A percentile compares a stretch with the other conserved stretches of the same genome.
phyloP scores from a whole-genome alignment of 2,797 vertebrate genomes.

The Chromis chromis region DNA sequence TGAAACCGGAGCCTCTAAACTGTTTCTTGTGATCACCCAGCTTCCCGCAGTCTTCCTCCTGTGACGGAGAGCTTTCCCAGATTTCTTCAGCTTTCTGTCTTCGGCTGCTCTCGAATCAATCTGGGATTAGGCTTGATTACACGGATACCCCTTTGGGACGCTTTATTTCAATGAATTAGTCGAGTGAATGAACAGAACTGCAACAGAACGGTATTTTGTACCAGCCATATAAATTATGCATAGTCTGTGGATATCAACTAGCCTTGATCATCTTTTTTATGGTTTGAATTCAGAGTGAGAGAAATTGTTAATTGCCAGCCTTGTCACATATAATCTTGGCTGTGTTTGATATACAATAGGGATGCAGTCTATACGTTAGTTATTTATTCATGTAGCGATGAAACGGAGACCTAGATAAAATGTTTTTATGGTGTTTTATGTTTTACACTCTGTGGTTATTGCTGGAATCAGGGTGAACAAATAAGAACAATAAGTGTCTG shows the following conservation, averaged over 20 bases:
- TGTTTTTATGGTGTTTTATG: constrained; percentile 51
- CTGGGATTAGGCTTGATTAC: constrained; percentile 79
- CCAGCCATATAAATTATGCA: constrained; percentile 87
- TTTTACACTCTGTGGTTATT: constrained; percentile 35
- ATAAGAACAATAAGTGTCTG: constrained; percentile 15
- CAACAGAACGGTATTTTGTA: constrained; percentile 86
- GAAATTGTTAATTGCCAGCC: constrained; percentile 81
- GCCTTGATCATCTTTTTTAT: constrained; percentile 85
- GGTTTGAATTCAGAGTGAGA: constrained; percentile 77
- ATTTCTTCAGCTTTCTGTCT: constrained; percentile 68
- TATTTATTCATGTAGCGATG: constrained; percentile 78
- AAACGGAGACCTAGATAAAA: constrained; percentile 64
- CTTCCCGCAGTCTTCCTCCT: constrained; percentile 52
- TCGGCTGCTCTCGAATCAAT: constrained; percentile 73
- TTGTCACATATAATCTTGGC: constrained; percentile 75
- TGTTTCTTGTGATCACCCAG: constrained; percentile 45
- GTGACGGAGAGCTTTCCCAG: constrained; percentile 62
- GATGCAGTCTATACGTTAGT: constrained; percentile 67
- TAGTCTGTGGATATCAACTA: constrained; percentile 79
- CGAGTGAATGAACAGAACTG: constrained; percentile 83
- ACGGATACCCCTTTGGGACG: constrained; percentile 72
- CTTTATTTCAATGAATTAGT: constrained; percentile 87
- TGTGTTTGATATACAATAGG: constrained; percentile 72
- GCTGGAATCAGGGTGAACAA: constrained; percentile 45
- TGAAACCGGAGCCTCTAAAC: constrained; percentile 48